Percentiles rank a stretch among this genome's conserved stretches.
These are phyloP conservation scores for Myrmecobius fasciatus DNA, from an alignment of 2,113 vertebrate species.

Conservation along the genomic window DNA sequence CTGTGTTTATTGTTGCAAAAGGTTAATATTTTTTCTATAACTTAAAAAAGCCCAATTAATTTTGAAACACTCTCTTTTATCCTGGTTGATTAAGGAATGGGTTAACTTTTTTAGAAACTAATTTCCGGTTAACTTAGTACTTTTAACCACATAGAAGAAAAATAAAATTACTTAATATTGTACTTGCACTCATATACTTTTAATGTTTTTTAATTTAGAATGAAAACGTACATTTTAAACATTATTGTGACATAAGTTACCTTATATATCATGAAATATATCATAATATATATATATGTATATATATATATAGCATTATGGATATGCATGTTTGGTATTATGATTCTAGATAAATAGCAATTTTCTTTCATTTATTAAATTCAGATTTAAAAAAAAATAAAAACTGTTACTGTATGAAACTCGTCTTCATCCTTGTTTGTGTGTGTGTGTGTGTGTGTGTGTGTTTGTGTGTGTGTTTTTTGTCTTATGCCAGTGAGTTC, in stretches of 20 bases:
- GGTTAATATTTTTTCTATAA: not conserved
- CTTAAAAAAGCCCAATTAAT: not conserved
- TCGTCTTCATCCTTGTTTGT: conserved; percentile 58
- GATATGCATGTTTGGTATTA: not conserved
- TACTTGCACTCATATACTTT: not conserved
- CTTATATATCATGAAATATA: not conserved
- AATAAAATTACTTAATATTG: not conserved
- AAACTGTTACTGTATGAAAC: conserved; percentile 16
- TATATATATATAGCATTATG: not conserved
- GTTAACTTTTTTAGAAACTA: not conserved
- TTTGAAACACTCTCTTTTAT: not conserved
- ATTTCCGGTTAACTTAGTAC: not conserved
- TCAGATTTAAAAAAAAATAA: conserved; percentile 26
- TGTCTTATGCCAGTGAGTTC: conserved; percentile 94
- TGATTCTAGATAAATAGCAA: not conserved
- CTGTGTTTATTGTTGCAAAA: not conserved
- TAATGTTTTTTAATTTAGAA: not conserved
- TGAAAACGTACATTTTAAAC: not conserved
- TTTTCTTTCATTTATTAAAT: not conserved
- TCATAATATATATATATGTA: too few relatives aligned
- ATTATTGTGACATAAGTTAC: not conserved
- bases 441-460: conserved; percentile 21
- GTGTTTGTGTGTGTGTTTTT: conserved; percentile 58
- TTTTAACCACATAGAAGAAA: not conserved
- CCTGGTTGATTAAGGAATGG: not conserved